phyloP scores from a whole-genome alignment of 2,888 invertebrate species.

The Entomobrya multifasciata region DNA sequence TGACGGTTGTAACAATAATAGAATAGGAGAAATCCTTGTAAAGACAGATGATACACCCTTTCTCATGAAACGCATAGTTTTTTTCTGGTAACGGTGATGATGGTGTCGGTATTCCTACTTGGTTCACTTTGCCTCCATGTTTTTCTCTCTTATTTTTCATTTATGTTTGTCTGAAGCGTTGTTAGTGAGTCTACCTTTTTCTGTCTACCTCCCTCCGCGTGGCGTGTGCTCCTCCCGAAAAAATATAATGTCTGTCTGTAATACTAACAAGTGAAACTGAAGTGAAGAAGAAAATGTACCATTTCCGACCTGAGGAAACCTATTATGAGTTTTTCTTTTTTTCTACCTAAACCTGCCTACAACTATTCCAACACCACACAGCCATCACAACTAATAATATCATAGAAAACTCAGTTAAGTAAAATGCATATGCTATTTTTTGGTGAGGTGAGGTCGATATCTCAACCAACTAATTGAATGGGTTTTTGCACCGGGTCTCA shows the following conservation, averaged over 20 bases:
- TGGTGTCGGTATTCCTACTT: not conserved
- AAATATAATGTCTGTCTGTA: conserved; percentile 28
- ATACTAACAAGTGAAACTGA: conserved; percentile 31
- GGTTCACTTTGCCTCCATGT: not conserved
- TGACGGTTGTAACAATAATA: conserved; percentile 32
- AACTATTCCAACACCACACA: conserved; percentile 42
- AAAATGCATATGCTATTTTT: conserved; percentile 52
- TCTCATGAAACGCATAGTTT: not conserved
- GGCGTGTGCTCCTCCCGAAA: conserved; percentile 40
- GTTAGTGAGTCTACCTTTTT: conserved; percentile 22
- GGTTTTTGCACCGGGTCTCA: conserved; percentile 67
- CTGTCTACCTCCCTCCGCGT: not conserved
- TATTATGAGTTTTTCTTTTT: conserved; percentile 59
- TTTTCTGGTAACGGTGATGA: not conserved
- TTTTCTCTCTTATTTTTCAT: not conserved
- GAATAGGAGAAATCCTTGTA: conserved; percentile 1
- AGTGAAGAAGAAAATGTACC: conserved; percentile 53
- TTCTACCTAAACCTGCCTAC: conserved; percentile 66
- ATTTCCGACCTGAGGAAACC: conserved; percentile 65
- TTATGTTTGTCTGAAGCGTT: not conserved
- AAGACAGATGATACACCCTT: conserved; percentile 21
- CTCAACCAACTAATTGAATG: conserved; percentile 67
- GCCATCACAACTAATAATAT: conserved; percentile 63
- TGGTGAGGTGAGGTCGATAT: conserved; percentile 58
- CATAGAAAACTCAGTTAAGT: conserved; percentile 56